These are phyloP conservation scores for Drepana falcataria DNA, from an alignment of 2,888 invertebrate species.

Conservation along the genomic window DNA sequence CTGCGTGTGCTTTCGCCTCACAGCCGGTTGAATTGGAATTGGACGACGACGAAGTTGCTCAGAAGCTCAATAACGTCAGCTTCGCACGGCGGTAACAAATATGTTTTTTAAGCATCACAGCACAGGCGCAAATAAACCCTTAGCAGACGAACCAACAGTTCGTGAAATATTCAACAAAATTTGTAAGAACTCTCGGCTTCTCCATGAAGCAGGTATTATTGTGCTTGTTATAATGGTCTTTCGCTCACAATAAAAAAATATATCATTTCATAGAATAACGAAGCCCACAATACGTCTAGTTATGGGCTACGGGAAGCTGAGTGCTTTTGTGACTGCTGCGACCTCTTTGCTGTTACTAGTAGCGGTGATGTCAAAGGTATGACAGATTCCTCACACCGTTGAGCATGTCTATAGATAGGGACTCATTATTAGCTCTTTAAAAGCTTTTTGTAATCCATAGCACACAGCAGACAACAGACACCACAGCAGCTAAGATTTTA, in stretches of 20 bases:
- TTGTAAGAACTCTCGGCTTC: too few relatives aligned
- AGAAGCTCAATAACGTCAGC: slow-evolving; percentile 64
- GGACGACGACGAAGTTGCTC: slow-evolving; percentile 64
- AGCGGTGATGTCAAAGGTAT: slow-evolving; percentile 70
- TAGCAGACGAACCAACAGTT: too few relatives aligned
- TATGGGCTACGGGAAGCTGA: slow-evolving; percentile 65
- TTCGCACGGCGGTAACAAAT: slow-evolving; percentile 55
- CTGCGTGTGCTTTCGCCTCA: slow-evolving; percentile 65
- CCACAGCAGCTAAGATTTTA: too few relatives aligned
- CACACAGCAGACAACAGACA: too few relatives aligned
- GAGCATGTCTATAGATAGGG: background rate
- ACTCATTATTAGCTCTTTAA: too few relatives aligned
- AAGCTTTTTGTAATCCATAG: too few relatives aligned
- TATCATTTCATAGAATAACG: slow-evolving; percentile 56
- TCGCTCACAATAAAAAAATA: too few relatives aligned
- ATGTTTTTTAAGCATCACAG: background rate
- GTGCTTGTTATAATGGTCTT: too few relatives aligned
- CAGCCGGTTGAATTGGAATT: slow-evolving; percentile 67
- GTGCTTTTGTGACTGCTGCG: slow-evolving; percentile 59
- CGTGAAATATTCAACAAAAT: too few relatives aligned
- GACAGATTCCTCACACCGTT: background rate
- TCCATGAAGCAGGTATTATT: too few relatives aligned
- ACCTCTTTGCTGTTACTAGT: slow-evolving; percentile 59
- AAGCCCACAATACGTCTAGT: slow-evolving; percentile 69
- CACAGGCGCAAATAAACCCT: background rate